Evolutionary conservation across 2,797 vertebrate genomes (phyloP), one percentile per base, ranked within the genome.

Genomic region (Alauda arvensis): DNA sequence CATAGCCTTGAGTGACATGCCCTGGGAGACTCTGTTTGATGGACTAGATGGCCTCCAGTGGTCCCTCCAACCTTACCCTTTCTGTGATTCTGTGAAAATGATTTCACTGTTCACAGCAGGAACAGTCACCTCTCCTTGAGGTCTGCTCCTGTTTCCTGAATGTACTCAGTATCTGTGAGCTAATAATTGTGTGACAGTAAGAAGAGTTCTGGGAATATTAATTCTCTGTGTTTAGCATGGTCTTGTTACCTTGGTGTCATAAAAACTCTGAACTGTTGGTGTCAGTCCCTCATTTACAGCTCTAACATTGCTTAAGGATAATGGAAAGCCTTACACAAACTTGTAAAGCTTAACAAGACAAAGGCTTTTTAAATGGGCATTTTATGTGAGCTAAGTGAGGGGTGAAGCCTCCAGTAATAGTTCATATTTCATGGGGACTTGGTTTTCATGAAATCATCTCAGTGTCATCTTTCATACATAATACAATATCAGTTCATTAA

Each of bases 381-480:
- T 96, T 95, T 91, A 83, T 93, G 79, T 88, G 83, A 95, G 83
- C 37, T 95, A 95, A 95, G 91, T 87, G 80, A 80, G 87, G 43
- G 29, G 33, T 93, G 74, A 93, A 95, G 69, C 42, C 71, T 84
- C 77, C 48, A 65, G 81, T 96, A 95, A 96, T 93, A 95, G 92
- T 90, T 96, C 94, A 86, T 96, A 96, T 96, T 97, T 97, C 94
- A 95, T 72, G 90, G 92, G 71, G 91, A 94, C 88, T 95, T 96
- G 87, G 71, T 95, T 95, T 96, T 95, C 85, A 89, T 87, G 60
- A 96, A 97, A 97, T 96, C 94, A 94, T 96, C 90, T 95, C 84
- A 90, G 89, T 96, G 95, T 96, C 96, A 95, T 95, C 96, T 96
- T 94, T 95, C 96, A 97, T 92, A 95, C 85, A 92, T 96, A 97